A percentile compares a stretch with the other conserved stretches of the same genome.
Conservation (phyloP, 2,888 invertebrate species). For the Neoascia interrupta region DNA sequence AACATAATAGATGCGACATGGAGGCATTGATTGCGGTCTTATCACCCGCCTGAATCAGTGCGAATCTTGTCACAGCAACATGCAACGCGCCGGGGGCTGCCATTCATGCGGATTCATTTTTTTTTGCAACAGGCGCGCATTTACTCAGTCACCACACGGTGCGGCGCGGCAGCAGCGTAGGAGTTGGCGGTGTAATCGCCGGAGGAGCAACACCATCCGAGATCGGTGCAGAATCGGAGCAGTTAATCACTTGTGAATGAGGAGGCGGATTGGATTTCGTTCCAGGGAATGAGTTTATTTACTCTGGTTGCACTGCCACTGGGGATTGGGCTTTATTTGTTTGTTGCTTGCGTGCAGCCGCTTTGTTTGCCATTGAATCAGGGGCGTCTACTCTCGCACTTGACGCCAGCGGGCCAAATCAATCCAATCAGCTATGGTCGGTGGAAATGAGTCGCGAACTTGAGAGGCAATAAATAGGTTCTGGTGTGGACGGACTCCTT, state of each 20-base stretch:
- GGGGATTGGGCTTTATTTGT: slow-evolving; percentile 39
- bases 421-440: slow-evolving; percentile 50
- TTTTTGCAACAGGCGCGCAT: no score
- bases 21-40: slow-evolving; percentile 51
- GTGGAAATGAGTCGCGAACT: slow-evolving; percentile 24
- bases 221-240: slow-evolving; percentile 11
- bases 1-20: slow-evolving; percentile 28
- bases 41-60: slow-evolving; percentile 38
- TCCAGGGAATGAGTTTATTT: slow-evolving; percentile 20
- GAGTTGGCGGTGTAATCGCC: not conserved
- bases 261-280: slow-evolving; percentile 44
- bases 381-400: not conserved
- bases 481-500: no score
- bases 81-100: not conserved
- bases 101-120: not conserved
- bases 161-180: no score
- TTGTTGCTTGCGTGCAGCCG: slow-evolving; percentile 28
- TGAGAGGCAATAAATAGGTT: slow-evolving; percentile 36
- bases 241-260: slow-evolving; percentile 54
- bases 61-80: slow-evolving; percentile 20
- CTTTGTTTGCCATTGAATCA: slow-evolving; percentile 14
- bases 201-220: no score
- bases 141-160: no score
- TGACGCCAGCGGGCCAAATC: slow-evolving; percentile 40
- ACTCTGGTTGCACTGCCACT: not conserved